A percentile compares a stretch with the other conserved stretches of the same genome.
These are phyloP conservation scores for Pentalonia nigronervosa DNA, from an alignment of 1,140 invertebrate genomes.

Conservation along the genomic window DNA sequence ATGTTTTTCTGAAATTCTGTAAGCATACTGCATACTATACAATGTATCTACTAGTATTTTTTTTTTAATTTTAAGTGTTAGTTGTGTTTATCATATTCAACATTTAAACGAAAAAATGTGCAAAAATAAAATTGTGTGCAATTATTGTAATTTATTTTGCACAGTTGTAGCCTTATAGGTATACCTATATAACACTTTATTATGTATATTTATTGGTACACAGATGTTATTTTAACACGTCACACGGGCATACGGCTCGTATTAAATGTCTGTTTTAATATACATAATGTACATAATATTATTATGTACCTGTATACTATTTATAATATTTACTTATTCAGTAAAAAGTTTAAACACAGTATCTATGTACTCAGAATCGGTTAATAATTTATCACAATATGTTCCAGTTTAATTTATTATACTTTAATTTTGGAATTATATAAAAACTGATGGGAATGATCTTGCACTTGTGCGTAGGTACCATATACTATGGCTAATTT, in stretches of 20 bases:
- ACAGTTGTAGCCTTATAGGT: background rate
- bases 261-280: constrained; percentile 8
- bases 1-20: background rate
- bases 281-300: background rate
- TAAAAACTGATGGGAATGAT: background rate
- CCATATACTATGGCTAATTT: background rate
- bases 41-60: background rate
- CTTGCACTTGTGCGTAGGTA: background rate
- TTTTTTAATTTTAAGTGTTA: background rate
- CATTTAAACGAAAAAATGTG: background rate
- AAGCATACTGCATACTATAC: background rate
- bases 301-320: background rate
- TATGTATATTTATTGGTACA: background rate
- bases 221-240: constrained; percentile 35
- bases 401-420: background rate
- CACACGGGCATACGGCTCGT: background rate
- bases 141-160: background rate
- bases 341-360: background rate
- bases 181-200: background rate
- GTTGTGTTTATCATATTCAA: background rate
- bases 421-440: background rate
- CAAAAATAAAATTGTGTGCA: constrained; percentile 22
- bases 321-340: background rate
- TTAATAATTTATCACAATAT: background rate
- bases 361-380: background rate